These are phyloP conservation scores for Coregonus ussuriensis DNA, from an alignment of 2,797 vertebrate species.

Conservation along the genomic window DNA sequence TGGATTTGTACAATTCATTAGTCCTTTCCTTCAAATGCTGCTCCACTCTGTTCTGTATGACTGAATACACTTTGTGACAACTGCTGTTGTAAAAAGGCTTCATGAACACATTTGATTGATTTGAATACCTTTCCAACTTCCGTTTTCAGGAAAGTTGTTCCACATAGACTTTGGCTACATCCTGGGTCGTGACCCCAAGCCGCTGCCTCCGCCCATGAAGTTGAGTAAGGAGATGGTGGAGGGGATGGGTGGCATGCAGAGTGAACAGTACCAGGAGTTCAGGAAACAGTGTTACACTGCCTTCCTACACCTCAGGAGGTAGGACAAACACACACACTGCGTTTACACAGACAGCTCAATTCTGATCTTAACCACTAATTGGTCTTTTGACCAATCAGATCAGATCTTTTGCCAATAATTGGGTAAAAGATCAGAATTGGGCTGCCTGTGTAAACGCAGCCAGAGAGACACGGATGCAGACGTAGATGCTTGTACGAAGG, in stretches of 20 bases:
- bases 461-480: not conserved
- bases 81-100: not conserved
- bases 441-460: no score
- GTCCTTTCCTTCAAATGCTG: not conserved
- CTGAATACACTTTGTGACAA: not conserved
- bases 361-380: no score
- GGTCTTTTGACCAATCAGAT: no score
- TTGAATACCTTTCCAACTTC: not conserved
- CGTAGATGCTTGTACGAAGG: slow-evolving; percentile 1
- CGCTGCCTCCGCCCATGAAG: slow-evolving; percentile 97
- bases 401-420: no score
- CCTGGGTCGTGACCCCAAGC: slow-evolving; percentile 95
- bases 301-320: slow-evolving; percentile 96
- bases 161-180: slow-evolving; percentile 99
- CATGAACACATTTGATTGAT: not conserved
- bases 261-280: slow-evolving; percentile 98
- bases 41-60: not conserved
- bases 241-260: slow-evolving; percentile 98
- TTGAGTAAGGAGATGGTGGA: slow-evolving; percentile 99
- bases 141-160: slow-evolving; percentile 89
- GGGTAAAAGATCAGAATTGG: no score
- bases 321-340: slow-evolving; percentile 23
- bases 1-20: not conserved
- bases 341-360: slow-evolving; percentile 5
- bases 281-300: slow-evolving; percentile 98